Conservation (phyloP, 2,888 invertebrate genomes). For the Amiota minor region DNA sequence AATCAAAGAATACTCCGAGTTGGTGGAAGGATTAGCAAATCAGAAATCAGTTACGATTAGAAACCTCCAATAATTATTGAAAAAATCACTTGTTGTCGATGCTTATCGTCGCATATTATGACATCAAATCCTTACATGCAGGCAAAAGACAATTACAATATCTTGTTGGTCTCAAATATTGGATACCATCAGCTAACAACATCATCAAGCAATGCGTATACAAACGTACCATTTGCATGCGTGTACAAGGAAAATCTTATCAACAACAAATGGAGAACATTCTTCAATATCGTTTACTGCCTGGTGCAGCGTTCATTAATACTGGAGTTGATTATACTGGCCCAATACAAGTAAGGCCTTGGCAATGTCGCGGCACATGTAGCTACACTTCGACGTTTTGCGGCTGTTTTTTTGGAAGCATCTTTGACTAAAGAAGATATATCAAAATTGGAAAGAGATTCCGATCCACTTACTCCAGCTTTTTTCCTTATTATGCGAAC, state of each 20-base stretch:
- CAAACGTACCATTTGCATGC: slow-evolving; percentile 32
- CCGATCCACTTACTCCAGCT: slow-evolving; percentile 44
- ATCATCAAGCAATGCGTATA: slow-evolving; percentile 26
- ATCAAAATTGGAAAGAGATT: slow-evolving; percentile 43
- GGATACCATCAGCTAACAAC: slow-evolving; percentile 19
- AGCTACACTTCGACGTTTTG: slow-evolving; percentile 55
- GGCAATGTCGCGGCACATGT: slow-evolving; percentile 46
- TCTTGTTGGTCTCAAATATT: slow-evolving; percentile 26
- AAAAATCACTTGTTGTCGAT: slow-evolving; percentile 18
- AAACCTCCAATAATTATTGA: slow-evolving; percentile 24
- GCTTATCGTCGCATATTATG: slow-evolving; percentile 21
- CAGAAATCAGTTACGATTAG: slow-evolving; percentile 11
- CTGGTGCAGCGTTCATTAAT: slow-evolving; percentile 30
- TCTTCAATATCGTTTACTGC: slow-evolving; percentile 13
- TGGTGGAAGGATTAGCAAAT: slow-evolving; percentile 25
- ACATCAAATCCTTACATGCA: slow-evolving; percentile 23
- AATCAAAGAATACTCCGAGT: slow-evolving; percentile 11
- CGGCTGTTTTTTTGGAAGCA: neutral
- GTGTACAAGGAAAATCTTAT: neutral
- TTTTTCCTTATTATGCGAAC: slow-evolving; percentile 43
- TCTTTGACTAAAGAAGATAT: neutral
- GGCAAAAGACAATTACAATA: slow-evolving; percentile 23
- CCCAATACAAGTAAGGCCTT: slow-evolving; percentile 34
- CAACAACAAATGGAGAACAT: slow-evolving; percentile 34
- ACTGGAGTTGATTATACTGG: slow-evolving; percentile 39